Conservation (phyloP, 2,888 invertebrate species). For the Chrysotoxum bicinctum region DNA sequence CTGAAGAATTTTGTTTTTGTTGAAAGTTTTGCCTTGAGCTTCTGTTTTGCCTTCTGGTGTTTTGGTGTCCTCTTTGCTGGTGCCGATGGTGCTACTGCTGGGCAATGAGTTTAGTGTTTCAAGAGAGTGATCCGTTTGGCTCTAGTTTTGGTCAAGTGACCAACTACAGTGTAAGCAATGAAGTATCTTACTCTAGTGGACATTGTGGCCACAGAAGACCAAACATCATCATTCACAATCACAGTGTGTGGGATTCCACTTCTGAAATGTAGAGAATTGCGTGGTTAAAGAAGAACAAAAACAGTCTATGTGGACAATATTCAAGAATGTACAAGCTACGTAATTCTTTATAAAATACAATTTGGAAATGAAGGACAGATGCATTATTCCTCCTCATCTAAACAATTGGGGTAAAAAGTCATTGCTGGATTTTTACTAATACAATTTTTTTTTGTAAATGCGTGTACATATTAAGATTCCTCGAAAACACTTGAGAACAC, state of each 20-base stretch:
- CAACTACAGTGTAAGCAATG: conserved; percentile 28
- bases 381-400: no score
- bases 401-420: no score
- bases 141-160: conserved; percentile 38
- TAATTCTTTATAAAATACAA: background rate
- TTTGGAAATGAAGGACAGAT: no score
- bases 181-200: conserved; percentile 36
- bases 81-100: background rate
- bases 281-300: background rate
- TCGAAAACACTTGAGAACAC: no score
- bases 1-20: conserved; percentile 48
- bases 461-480: no score
- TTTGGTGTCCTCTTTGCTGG: background rate
- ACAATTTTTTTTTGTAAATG: no score
- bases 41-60: conserved; percentile 1
- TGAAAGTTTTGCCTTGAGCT: conserved; percentile 28
- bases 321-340: background rate
- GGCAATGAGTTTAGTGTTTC: conserved; percentile 6
- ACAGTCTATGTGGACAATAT: background rate
- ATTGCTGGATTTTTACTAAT: no score
- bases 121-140: conserved; percentile 40
- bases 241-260: background rate
- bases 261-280: background rate
- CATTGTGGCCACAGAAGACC: conserved; percentile 48
- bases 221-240: conserved; percentile 51